Evolutionary conservation across 1,140 invertebrate species (phyloP).

Genomic region (Trialeurodes vaporariorum): DNA sequence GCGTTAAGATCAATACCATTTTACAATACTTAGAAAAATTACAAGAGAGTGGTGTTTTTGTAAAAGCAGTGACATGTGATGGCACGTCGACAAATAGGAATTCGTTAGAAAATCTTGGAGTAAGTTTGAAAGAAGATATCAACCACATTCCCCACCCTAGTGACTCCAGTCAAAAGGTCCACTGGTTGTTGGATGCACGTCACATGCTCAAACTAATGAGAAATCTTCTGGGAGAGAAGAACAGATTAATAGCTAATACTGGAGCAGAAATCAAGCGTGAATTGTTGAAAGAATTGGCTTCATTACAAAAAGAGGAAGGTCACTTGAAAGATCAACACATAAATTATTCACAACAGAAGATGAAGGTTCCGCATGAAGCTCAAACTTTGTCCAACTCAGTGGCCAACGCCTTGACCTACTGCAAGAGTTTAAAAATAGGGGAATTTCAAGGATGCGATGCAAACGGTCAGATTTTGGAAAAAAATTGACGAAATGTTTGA

Average conservation of each 20-base stretch:
- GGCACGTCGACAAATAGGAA: no score
- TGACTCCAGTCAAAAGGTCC: no score
- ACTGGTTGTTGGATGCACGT: slow-evolving; percentile 20
- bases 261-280: slow-evolving; percentile 23
- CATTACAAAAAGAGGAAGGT: slow-evolving; percentile 25
- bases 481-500: neutral
- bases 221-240: slow-evolving; percentile 14
- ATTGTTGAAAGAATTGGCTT: slow-evolving; percentile 24
- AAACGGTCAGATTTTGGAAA: neutral
- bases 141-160: no score
- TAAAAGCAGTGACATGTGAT: no score
- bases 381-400: neutral
- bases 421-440: neutral
- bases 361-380: neutral
- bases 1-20: no score
- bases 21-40: no score
- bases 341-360: slow-evolving; percentile 21
- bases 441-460: neutral
- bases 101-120: no score
- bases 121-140: no score
- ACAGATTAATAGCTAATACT: slow-evolving; percentile 17
- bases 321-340: slow-evolving; percentile 29
- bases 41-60: no score
- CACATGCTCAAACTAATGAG: slow-evolving; percentile 23
- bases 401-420: neutral